These are phyloP conservation scores for Scaptodrosophila latifasciaeformis DNA, from an alignment of 2,888 invertebrate species.

Conservation along the genomic window DNA sequence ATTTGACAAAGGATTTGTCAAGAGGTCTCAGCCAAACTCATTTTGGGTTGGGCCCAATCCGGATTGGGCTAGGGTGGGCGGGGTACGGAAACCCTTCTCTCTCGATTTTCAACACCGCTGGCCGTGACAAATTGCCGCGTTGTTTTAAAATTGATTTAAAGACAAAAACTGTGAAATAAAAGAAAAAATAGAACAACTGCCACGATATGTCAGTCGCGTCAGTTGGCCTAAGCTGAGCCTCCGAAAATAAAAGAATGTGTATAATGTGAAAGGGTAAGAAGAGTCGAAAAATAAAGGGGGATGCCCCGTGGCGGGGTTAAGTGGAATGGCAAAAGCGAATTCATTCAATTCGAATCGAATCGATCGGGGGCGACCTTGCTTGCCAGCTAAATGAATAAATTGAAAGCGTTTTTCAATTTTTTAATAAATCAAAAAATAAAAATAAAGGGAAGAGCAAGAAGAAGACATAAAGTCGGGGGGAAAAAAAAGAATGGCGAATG, in stretches of 20 bases:
- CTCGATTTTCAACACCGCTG: conserved; percentile 51
- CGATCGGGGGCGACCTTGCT: conserved; percentile 49
- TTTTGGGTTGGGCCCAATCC: background rate
- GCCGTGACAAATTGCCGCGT: conserved; percentile 56
- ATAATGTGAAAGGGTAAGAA: too few species aligned
- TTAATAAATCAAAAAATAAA: conserved; percentile 52
- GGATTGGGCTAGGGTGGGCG: background rate
- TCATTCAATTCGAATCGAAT: conserved; percentile 47
- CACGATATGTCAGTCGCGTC: conserved; percentile 59
- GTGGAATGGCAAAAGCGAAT: conserved; percentile 24
- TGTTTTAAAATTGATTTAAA: conserved; percentile 64
- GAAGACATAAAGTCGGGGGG: background rate
- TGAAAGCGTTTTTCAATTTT: conserved; percentile 66
- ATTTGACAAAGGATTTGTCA: background rate
- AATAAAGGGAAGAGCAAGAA: conserved; percentile 14
- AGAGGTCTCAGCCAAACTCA: background rate
- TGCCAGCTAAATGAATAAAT: conserved; percentile 55
- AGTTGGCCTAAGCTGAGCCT: conserved; percentile 50
- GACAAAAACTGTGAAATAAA: conserved; percentile 36
- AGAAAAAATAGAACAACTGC: conserved; percentile 53
- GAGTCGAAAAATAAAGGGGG: background rate
- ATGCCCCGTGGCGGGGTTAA: conserved; percentile 6
- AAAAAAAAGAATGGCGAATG: conserved; percentile 34
- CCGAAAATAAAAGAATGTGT: too few species aligned
- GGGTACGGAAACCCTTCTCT: background rate